Conservation (phyloP, 2,888 invertebrate genomes). For the Agonopterix alstromeriana region DNA sequence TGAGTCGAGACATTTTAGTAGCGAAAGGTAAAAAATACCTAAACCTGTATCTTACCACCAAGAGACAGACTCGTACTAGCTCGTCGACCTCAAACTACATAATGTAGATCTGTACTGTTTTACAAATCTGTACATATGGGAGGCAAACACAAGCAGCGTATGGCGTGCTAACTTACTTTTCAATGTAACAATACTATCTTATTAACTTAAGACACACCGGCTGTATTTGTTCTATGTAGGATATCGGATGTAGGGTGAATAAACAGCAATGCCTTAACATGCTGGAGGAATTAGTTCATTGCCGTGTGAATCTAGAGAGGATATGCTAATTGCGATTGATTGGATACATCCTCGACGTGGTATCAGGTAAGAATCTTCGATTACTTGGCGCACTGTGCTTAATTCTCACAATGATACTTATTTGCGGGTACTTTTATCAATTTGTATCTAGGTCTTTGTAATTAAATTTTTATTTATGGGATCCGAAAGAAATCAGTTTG, state of each 20-base stretch:
- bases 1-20: conserved; percentile 25
- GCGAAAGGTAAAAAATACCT: conserved; percentile 24
- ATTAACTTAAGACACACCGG: too few species aligned
- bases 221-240: neutral
- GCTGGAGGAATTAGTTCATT: neutral
- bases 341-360: conserved; percentile 34
- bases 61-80: too few species aligned
- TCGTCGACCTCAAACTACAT: too few species aligned
- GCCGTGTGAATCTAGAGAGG: conserved; percentile 24
- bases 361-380: conserved; percentile 2
- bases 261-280: neutral
- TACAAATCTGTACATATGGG: too few species aligned
- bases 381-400: too few species aligned
- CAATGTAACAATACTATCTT: too few species aligned
- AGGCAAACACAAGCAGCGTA: too few species aligned
- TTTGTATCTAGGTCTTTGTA: conserved; percentile 9
- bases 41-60: neutral
- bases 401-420: too few species aligned
- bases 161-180: too few species aligned
- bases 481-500: too few species aligned
- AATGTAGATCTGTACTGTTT: too few species aligned
- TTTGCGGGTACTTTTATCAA: conserved; percentile 13
- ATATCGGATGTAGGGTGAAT: neutral
- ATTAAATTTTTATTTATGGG: too few species aligned
- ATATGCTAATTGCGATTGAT: conserved; percentile 44